A percentile compares a stretch with the other conserved stretches of the same genome.
Evolutionary conservation across 2,797 vertebrate genomes (phyloP).

Genomic region (Spinibarbus caldwelli): DNA sequence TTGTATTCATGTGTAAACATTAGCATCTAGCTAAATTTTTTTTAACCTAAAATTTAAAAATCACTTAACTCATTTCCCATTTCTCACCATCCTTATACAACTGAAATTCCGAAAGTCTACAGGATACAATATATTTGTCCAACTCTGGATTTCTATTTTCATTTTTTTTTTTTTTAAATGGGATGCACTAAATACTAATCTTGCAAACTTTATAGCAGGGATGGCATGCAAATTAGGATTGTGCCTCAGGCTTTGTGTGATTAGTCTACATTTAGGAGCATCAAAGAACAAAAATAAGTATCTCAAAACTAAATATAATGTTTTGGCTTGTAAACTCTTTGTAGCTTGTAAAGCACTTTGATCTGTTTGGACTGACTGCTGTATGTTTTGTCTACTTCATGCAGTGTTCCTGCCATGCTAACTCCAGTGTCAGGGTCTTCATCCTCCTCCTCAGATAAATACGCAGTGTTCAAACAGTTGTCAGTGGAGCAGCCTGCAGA

Average conservation of each 20-base stretch:
- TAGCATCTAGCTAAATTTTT: neutral
- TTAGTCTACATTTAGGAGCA: neutral
- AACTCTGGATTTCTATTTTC: neutral
- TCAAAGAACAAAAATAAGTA: neutral
- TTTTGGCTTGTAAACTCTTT: neutral
- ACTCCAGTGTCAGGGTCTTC: constrained; percentile 90
- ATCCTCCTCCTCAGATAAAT: constrained; percentile 86
- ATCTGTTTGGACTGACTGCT: constrained; percentile 2
- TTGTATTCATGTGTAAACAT: neutral
- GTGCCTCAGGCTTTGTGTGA: neutral
- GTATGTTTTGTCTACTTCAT: constrained; percentile 30
- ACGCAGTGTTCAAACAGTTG: constrained; percentile 95
- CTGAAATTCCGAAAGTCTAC: neutral
- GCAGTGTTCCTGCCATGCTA: constrained; percentile 86
- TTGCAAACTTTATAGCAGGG: neutral
- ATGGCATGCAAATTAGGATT: neutral
- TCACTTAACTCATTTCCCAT: neutral
- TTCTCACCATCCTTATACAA: neutral
- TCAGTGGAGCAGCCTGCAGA: constrained; percentile 86
- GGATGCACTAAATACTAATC: neutral
- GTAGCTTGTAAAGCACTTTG: neutral
- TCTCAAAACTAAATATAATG: neutral
- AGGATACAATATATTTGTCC: neutral
- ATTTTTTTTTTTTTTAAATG: neutral
- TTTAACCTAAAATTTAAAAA: neutral